These are phyloP conservation scores for Aradophagus sp. DNA, from an alignment of 1,140 invertebrate species.

Conservation along the genomic window DNA sequence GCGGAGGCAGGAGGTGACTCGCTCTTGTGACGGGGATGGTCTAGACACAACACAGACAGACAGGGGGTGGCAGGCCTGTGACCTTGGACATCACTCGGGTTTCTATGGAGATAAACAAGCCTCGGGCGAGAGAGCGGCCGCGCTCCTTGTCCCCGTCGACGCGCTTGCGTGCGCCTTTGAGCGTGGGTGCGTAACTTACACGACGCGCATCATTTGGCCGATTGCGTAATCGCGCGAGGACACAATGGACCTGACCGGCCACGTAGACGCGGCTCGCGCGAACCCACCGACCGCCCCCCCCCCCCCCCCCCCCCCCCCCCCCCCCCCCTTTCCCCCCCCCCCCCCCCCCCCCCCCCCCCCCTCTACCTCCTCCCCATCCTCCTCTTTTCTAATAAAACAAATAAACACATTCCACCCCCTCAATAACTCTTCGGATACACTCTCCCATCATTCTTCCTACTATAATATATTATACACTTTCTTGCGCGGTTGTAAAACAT, in stretches of 20 bases:
- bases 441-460: too few species aligned
- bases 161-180: constrained; percentile 57
- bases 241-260: constrained; percentile 46
- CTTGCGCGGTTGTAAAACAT: too few species aligned
- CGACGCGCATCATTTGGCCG: constrained; percentile 47
- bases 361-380: too few species aligned
- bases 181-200: constrained; percentile 54
- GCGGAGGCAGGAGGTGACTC: constrained; percentile 36
- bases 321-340: too few species aligned
- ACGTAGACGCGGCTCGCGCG: constrained; percentile 14
- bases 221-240: constrained; percentile 55
- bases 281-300: constrained; percentile 7
- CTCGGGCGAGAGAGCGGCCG: constrained; percentile 48
- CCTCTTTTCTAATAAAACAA: too few species aligned
- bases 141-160: constrained; percentile 41
- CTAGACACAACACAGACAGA: constrained; percentile 69
- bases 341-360: too few species aligned
- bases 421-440: too few species aligned
- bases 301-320: too few species aligned
- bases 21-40: constrained; percentile 60
- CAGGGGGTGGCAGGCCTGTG: constrained; percentile 61
- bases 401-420: too few species aligned
- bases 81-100: constrained; percentile 69
- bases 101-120: constrained; percentile 68
- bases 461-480: too few species aligned